Percentiles rank a stretch among this genome's conserved stretches.
Evolutionary conservation across 2,797 vertebrate genomes (phyloP).

Genomic region (Falco columbarius): DNA sequence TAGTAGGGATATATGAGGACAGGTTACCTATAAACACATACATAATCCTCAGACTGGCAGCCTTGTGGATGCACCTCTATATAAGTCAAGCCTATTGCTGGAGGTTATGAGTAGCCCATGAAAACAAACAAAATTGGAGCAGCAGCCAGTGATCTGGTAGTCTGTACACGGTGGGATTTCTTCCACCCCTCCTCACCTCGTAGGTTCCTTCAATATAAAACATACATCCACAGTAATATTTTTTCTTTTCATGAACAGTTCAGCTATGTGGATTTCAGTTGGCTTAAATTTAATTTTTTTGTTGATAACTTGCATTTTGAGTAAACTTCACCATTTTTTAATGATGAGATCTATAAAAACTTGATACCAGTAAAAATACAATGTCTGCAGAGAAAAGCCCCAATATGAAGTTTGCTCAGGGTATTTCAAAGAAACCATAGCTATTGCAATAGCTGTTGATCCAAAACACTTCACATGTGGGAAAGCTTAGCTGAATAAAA

Average conservation of each 20-base stretch:
- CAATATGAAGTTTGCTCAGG: background rate
- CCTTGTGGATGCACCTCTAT: background rate
- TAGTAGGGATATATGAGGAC: background rate
- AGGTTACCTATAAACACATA: background rate
- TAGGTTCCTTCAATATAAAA: background rate
- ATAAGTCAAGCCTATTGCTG: background rate
- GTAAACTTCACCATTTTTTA: background rate
- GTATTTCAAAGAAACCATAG: constrained; percentile 1
- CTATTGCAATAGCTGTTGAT: background rate
- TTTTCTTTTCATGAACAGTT: background rate
- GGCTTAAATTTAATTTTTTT: background rate
- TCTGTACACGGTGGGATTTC: background rate
- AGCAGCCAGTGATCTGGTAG: background rate
- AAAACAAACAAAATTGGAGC: background rate
- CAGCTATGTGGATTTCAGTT: background rate
- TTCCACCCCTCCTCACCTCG: background rate
- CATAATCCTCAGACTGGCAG: background rate
- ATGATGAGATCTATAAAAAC: background rate
- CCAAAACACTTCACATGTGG: constrained; percentile 21
- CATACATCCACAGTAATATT: background rate
- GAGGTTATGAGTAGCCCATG: background rate
- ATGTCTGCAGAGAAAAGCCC: background rate
- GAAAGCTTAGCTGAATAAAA: constrained; percentile 44
- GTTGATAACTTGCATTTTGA: background rate
- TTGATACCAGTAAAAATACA: background rate